phyloP scores from a whole-genome alignment of 2,888 invertebrate genomes.

The Shargacucullia verbasci region DNA sequence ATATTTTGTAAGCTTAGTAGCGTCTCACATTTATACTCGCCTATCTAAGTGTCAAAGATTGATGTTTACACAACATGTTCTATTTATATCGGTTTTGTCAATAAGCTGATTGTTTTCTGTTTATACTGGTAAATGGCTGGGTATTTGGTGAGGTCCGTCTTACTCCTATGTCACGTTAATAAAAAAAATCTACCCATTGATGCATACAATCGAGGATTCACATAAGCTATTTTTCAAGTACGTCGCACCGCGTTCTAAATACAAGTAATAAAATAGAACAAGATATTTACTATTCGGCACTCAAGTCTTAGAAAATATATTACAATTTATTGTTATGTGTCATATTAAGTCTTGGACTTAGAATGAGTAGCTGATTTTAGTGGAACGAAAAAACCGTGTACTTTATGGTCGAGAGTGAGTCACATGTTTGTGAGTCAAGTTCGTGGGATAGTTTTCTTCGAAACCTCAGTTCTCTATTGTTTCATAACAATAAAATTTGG shows the following conservation, averaged over 20 bases:
- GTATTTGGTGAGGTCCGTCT: slow-evolving; percentile 4
- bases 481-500: slow-evolving; percentile 56
- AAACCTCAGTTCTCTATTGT: slow-evolving; percentile 38
- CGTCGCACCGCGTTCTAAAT: too few species aligned
- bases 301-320: background rate
- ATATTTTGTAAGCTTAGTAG: slow-evolving; percentile 11
- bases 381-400: slow-evolving; percentile 33
- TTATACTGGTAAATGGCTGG: slow-evolving; percentile 44
- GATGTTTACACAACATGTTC: slow-evolving; percentile 59
- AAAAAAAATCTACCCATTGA: slow-evolving; percentile 17
- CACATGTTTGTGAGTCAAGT: slow-evolving; percentile 61
- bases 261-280: background rate
- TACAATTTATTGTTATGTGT: slow-evolving; percentile 21
- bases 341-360: slow-evolving; percentile 23
- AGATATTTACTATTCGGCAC: background rate
- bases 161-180: slow-evolving; percentile 8
- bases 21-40: slow-evolving; percentile 16
- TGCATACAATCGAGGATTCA: background rate
- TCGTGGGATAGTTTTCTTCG: slow-evolving; percentile 42
- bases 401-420: slow-evolving; percentile 52
- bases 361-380: slow-evolving; percentile 27
- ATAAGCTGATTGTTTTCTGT: slow-evolving; percentile 53
- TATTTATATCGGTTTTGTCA: slow-evolving; percentile 53
- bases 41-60: slow-evolving; percentile 57
- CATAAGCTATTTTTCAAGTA: background rate